Percentiles rank a stretch among this genome's conserved stretches.
phyloP scores from a whole-genome alignment of 2,113 vertebrate species.

The Colistium nudipinnis region DNA sequence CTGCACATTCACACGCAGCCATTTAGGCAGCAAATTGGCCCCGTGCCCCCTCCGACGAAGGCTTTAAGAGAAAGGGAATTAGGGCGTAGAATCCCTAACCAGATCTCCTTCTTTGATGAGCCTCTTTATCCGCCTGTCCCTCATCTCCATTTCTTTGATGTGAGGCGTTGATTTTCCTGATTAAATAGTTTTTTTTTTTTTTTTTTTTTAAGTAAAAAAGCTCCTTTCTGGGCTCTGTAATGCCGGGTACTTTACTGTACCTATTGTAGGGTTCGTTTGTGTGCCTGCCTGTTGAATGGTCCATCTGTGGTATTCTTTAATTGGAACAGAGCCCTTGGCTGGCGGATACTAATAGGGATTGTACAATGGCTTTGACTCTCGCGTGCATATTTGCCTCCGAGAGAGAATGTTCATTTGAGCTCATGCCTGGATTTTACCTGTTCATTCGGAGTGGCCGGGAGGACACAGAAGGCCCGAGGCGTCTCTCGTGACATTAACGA shows the following conservation, averaged over 20 bases:
- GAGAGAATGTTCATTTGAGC: slow-evolving; percentile 74
- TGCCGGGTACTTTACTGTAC: slow-evolving; percentile 75
- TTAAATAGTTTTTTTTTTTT: slow-evolving; percentile 84
- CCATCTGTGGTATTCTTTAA: slow-evolving; percentile 75
- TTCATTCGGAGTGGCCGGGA: slow-evolving; percentile 72
- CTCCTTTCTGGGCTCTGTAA: slow-evolving; percentile 74
- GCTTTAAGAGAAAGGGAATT: slow-evolving; percentile 82
- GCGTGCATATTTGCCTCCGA: slow-evolving; percentile 67
- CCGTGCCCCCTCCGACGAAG: slow-evolving; percentile 77
- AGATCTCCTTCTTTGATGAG: slow-evolving; percentile 82
- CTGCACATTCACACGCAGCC: slow-evolving; percentile 78
- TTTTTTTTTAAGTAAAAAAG: slow-evolving; percentile 81
- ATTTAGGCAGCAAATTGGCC: slow-evolving; percentile 83
- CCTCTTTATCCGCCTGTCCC: slow-evolving; percentile 78
- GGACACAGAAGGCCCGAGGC: slow-evolving; percentile 44
- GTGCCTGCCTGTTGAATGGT: slow-evolving; percentile 72
- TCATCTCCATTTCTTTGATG: slow-evolving; percentile 83
- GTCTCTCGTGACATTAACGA: slow-evolving; percentile 69
- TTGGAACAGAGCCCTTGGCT: slow-evolving; percentile 75
- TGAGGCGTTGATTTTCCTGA: slow-evolving; percentile 81
- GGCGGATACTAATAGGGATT: slow-evolving; percentile 70
- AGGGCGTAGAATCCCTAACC: slow-evolving; percentile 78
- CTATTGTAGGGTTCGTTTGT: slow-evolving; percentile 77
- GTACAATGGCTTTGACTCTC: slow-evolving; percentile 68
- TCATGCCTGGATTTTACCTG: slow-evolving; percentile 69